phyloP scores from a whole-genome alignment of 2,888 invertebrate genomes.

The Desoria tigrina region DNA sequence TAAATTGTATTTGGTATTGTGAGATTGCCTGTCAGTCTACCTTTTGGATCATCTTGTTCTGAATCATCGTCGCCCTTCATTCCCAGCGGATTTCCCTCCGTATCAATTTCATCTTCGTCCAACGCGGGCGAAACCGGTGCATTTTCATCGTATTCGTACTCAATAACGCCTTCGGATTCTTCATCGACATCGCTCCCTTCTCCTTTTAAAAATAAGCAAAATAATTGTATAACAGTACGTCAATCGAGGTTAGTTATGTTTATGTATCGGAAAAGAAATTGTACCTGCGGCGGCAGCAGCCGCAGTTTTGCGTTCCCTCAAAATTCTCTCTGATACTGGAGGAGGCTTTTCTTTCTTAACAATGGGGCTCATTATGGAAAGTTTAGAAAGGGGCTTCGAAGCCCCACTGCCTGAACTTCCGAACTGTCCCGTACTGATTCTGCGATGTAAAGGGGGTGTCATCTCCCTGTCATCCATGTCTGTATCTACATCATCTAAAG shows the following conservation, averaged over 20 bases:
- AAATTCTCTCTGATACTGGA: conserved; percentile 8
- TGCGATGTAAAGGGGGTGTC: not conserved
- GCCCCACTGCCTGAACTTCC: not conserved
- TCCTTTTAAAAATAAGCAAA: not conserved
- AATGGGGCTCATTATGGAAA: conserved; percentile 53
- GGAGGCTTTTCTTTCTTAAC: conserved; percentile 33
- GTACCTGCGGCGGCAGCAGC: not conserved
- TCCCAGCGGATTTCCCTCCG: conserved; percentile 33
- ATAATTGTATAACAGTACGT: not conserved
- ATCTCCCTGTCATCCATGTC: conserved; percentile 29
- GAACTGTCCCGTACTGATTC: not conserved
- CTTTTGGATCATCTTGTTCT: conserved; percentile 63
- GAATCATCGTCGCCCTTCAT: conserved; percentile 58
- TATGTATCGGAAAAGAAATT: too few relatives aligned
- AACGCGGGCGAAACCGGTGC: conserved; percentile 14
- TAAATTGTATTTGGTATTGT: not conserved
- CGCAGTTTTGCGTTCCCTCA: conserved; percentile 5
- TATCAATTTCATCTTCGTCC: conserved; percentile 46
- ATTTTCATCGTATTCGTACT: conserved; percentile 32
- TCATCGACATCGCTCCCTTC: not conserved
- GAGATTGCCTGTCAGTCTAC: conserved; percentile 53
- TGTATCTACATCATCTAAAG: conserved; percentile 25
- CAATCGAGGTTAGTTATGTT: not conserved
- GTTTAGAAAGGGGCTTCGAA: conserved; percentile 24
- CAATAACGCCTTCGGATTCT: not conserved